These are phyloP conservation scores for Entomobrya multifasciata DNA, from an alignment of 2,888 invertebrate genomes.

Conservation along the genomic window DNA sequence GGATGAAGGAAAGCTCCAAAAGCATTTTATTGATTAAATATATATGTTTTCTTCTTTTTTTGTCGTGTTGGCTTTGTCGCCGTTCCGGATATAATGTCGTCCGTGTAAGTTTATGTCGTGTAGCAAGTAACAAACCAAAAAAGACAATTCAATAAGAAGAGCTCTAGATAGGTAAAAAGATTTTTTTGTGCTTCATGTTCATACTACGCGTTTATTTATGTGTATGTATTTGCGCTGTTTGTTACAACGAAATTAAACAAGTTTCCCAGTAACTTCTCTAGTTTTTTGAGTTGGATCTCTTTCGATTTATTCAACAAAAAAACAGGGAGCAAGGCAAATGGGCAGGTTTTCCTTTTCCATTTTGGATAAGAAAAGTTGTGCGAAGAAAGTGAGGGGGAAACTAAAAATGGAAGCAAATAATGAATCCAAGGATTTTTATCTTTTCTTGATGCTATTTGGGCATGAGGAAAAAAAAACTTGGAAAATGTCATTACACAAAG, in stretches of 20 bases:
- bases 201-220: background rate
- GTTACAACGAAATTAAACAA: background rate
- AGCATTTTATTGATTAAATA: constrained; percentile 68
- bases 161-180: too few species aligned
- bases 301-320: constrained; percentile 31
- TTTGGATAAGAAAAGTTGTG: constrained; percentile 58
- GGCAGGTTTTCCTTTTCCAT: constrained; percentile 64
- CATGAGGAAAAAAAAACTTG: background rate
- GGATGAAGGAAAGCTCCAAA: constrained; percentile 32
- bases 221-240: background rate
- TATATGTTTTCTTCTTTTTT: constrained; percentile 24
- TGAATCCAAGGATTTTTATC: constrained; percentile 64
- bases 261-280: background rate
- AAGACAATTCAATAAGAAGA: constrained; percentile 60
- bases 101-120: constrained; percentile 8
- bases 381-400: constrained; percentile 53
- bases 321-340: constrained; percentile 16
- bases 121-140: constrained; percentile 22
- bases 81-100: constrained; percentile 27
- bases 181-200: background rate
- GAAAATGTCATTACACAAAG: constrained; percentile 61
- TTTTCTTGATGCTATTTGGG: constrained; percentile 39
- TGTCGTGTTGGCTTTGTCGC: constrained; percentile 16
- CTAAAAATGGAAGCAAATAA: constrained; percentile 65
- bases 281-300: constrained; percentile 3